Evolutionary conservation across 2,888 invertebrate species (phyloP), one percentile per base, ranked within the genome.

Genomic region (Cheiracanthium punctorium): DNA sequence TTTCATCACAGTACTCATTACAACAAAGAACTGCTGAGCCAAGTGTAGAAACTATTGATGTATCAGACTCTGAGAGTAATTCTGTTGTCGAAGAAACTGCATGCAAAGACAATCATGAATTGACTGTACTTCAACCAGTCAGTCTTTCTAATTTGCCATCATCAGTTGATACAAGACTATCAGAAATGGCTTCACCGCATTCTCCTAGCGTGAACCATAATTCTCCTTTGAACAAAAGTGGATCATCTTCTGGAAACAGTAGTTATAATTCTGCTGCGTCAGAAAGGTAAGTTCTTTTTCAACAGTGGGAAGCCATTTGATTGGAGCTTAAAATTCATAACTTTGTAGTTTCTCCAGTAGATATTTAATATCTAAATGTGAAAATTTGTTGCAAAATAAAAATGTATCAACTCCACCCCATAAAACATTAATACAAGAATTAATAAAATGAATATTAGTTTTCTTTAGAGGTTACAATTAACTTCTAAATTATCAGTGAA

Each of bases 221-320:
- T n/a, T n/a, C n/a, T n/a, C n/a, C n/a, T n/a, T 74, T 81, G 12
- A 74, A 74, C 29, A 67, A 24, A 81, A 69, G 29, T 24, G 33
- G 17, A 10, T 64, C 70, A 30, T 71, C 65, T 14, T 29, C 71
- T 12, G 69, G 58, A 43, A 70, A 37, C 20, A 69, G 69, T 20
- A 33, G 33, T 69, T 69, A 69, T 33, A 37, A 37, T 20, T 69
- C 69, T 33, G 69, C 69, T 2, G 69, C 69, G 0, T 20, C 24
- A 8, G 69, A 69, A 24, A 69, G 69, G 69, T 69, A 33, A 37
- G 37, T 37, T 58, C 1, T 24, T 24, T 58, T 58, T 58, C n/a
- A n/a, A n/a, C n/a, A n/a, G n/a, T n/a, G n/a, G n/a, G n/a, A n/a
- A n/a, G n/a, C n/a, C n/a, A n/a, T n/a, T n/a, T n/a, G n/a, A n/a